Evolutionary conservation across 2,797 vertebrate genomes (phyloP), one percentile per base, ranked within the genome.

Genomic region (Melanotaenia parkinsoni): DNA sequence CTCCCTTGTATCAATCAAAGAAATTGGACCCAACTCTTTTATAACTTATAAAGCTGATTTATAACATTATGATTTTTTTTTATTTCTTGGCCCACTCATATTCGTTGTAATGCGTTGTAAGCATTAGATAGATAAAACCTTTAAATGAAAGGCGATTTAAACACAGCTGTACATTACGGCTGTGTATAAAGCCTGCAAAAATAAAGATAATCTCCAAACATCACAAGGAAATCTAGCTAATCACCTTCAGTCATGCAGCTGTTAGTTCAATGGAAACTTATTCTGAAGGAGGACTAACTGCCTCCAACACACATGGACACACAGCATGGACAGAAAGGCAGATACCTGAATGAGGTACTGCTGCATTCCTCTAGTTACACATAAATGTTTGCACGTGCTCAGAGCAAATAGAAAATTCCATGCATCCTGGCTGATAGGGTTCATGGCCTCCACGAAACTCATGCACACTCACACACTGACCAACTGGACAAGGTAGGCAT

Each of bases 381-480:
- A 77, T 85, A 86, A 87, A 87, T 82, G 79, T 86, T 82, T 75
- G 57, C 82, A 89, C 37, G 47, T 84, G 83, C 72, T 76, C 61
- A 76, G 65, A 77, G 51, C 61, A 77, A 85, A 86, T 72, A 74
- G 63, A 80, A 76, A 85, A 54, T 58, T 63, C 79, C 83, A 73
- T 65, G 56, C 38, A 58, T 13, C 43, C 57, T 60, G 50, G 53
- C 66, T 67, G 35, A 66, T 38, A 70, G 59, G 30, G 50, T 71
- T 53, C 53, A 59, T 70, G 74, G 28, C 37, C 64, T 74, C 62
- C 54, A 22, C 40, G 40, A 78, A 68, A 72, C 32, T 28, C 57
- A 40, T 40, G 40, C 47, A 63, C 43, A 67, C 7, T 50, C 30
- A 67, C 56, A 30, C 3, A 63, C 63, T 67, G 22, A 54, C 43